These are phyloP conservation scores for Poeciliopsis paucimaculata DNA, from an alignment of 2,797 vertebrate species.

Conservation along the genomic window DNA sequence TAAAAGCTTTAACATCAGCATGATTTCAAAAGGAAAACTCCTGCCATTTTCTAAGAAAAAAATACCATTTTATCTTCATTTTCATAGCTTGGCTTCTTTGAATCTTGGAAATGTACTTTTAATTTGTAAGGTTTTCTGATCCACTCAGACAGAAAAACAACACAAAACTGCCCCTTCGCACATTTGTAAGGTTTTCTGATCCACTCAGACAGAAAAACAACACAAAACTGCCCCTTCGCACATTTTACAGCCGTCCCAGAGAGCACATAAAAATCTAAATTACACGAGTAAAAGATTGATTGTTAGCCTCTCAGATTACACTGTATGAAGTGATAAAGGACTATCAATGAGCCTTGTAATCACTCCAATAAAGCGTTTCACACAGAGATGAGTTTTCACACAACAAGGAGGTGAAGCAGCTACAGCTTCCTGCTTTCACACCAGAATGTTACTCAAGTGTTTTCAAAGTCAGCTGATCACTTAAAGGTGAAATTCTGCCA, in stretches of 20 bases:
- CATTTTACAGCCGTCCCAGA: slow-evolving; percentile 14
- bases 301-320: slow-evolving; percentile 30
- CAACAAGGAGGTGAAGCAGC: slow-evolving; percentile 29
- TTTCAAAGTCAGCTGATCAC: slow-evolving; percentile 33
- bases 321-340: slow-evolving; percentile 40
- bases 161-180: slow-evolving; percentile 10
- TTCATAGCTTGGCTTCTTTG: slow-evolving; percentile 12
- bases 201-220: background rate
- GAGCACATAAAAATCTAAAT: slow-evolving; percentile 30
- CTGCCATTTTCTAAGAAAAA: background rate
- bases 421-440: slow-evolving; percentile 26
- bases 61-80: slow-evolving; percentile 6
- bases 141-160: background rate
- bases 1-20: background rate
- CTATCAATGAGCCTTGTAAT: slow-evolving; percentile 61
- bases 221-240: slow-evolving; percentile 11
- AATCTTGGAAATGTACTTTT: background rate
- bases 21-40: background rate
- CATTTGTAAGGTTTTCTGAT: background rate
- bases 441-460: slow-evolving; percentile 14
- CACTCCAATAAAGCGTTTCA: slow-evolving; percentile 52
- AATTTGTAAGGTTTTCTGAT: background rate
- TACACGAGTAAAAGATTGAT: slow-evolving; percentile 30
- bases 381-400: slow-evolving; percentile 43
- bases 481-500: background rate